Conservation (phyloP, 2,888 invertebrate species). For the Eupithecia dodoneata region DNA sequence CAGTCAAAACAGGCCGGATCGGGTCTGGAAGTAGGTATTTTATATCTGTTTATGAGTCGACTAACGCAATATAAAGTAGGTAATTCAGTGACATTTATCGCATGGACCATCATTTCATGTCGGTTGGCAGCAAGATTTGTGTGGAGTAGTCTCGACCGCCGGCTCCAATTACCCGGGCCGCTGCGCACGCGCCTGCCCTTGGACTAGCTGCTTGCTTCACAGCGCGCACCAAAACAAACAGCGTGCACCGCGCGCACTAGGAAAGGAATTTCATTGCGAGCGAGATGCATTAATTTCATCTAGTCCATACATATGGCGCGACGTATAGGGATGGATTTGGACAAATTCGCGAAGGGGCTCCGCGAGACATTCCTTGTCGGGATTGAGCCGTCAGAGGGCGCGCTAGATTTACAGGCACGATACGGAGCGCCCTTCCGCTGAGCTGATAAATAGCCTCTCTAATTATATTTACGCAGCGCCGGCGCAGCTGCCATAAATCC, state of each 20-base stretch:
- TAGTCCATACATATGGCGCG: slow-evolving; percentile 57
- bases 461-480: slow-evolving; percentile 83
- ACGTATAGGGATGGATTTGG: slow-evolving; percentile 57
- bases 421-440: slow-evolving; percentile 79
- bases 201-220: slow-evolving; percentile 58
- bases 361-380: slow-evolving; percentile 67
- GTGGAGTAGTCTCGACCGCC: slow-evolving; percentile 47
- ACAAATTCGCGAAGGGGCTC: slow-evolving; percentile 62
- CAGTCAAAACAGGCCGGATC: neutral
- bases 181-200: slow-evolving; percentile 60
- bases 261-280: slow-evolving; percentile 65
- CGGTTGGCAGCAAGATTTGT: slow-evolving; percentile 41
- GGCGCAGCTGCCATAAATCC: slow-evolving; percentile 77
- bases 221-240: slow-evolving; percentile 52
- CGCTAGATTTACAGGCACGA: slow-evolving; percentile 76
- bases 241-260: slow-evolving; percentile 44
- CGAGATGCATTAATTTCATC: slow-evolving; percentile 49
- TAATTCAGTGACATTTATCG: slow-evolving; percentile 41
- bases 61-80: slow-evolving; percentile 26
- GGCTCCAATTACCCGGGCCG: slow-evolving; percentile 57
- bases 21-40: slow-evolving; percentile 7
- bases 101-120: slow-evolving; percentile 42
- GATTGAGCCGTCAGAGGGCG: slow-evolving; percentile 78
- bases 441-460: slow-evolving; percentile 81
- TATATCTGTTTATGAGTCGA: slow-evolving; percentile 14